phyloP scores from a whole-genome alignment of 2,113 vertebrate species.

The Podilymbus podiceps region DNA sequence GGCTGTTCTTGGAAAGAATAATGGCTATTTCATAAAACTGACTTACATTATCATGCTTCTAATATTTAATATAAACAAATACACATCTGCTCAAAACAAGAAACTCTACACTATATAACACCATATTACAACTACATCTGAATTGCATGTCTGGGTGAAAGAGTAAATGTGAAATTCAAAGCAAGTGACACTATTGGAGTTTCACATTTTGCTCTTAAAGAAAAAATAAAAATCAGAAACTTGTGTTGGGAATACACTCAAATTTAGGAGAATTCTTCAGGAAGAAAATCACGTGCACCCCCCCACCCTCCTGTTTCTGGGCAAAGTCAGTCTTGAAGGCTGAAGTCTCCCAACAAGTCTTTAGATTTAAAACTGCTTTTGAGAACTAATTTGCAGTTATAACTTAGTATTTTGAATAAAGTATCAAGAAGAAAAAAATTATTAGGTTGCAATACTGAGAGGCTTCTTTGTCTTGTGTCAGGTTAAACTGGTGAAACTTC shows the following conservation, averaged over 20 bases:
- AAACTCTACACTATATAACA: background rate
- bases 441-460: background rate
- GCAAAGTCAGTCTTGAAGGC: background rate
- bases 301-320: background rate
- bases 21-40: background rate
- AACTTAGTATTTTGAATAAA: background rate
- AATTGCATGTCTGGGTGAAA: background rate
- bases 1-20: background rate
- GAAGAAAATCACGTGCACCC: too few relatives aligned
- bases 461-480: background rate
- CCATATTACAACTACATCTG: rapidly evolving
- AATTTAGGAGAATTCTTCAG: background rate
- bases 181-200: background rate
- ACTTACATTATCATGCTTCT: background rate
- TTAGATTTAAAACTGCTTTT: background rate
- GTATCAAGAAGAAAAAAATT: background rate
- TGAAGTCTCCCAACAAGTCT: background rate
- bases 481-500: background rate
- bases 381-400: background rate
- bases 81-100: background rate
- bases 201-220: background rate
- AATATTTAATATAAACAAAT: background rate
- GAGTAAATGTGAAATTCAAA: background rate
- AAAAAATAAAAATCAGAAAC: background rate
- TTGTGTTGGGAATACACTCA: background rate